Conservation (phyloP, 2,888 invertebrate genomes). For the Perizoma flavofasciatum region DNA sequence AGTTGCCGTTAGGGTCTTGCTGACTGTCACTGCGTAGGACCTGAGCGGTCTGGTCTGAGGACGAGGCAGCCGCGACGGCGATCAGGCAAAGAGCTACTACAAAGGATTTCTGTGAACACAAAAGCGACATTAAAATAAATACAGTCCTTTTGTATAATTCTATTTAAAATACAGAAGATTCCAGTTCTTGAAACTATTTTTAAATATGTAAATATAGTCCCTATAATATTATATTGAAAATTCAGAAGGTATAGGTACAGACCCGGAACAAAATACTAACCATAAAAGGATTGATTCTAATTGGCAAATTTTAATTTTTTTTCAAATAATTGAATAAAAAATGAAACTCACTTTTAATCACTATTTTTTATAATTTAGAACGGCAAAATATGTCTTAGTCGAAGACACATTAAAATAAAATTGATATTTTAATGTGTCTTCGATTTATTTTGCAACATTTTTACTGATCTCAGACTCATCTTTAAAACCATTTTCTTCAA, state of each 20-base stretch:
- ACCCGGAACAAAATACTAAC: too few relatives aligned
- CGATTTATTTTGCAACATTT: too few relatives aligned
- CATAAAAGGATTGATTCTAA: too few relatives aligned
- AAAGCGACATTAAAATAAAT: not conserved
- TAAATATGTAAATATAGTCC: not conserved
- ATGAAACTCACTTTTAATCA: too few relatives aligned
- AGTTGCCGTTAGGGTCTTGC: slow-evolving; percentile 74
- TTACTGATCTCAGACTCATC: too few relatives aligned
- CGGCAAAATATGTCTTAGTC: too few relatives aligned
- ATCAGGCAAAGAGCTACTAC: slow-evolving; percentile 48
- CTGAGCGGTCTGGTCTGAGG: slow-evolving; percentile 34
- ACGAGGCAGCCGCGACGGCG: slow-evolving; percentile 47
- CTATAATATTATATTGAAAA: too few relatives aligned
- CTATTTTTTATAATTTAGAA: too few relatives aligned
- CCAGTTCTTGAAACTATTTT: not conserved
- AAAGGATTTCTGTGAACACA: slow-evolving; percentile 48
- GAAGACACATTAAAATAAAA: too few relatives aligned
- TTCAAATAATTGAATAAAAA: not conserved
- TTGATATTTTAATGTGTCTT: too few relatives aligned
- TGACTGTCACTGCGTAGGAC: slow-evolving; percentile 51
- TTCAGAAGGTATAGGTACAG: too few relatives aligned
- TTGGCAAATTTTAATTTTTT: not conserved
- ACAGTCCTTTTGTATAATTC: not conserved
- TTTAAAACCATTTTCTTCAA: too few relatives aligned
- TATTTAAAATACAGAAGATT: not conserved